Evolutionary conservation across 2,888 invertebrate species (phyloP).

Genomic region (Argyresthia goedartella): DNA sequence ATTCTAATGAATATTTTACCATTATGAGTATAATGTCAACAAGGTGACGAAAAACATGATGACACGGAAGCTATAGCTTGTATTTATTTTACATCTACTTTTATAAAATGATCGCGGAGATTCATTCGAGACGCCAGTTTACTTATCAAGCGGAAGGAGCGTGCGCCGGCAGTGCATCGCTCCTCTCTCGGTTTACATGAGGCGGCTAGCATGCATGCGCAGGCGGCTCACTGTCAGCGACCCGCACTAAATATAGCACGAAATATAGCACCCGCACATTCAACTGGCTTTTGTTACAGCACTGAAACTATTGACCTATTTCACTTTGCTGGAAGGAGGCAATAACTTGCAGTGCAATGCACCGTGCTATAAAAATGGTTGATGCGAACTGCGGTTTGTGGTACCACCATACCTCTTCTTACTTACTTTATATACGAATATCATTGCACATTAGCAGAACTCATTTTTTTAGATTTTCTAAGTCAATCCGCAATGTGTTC

Average conservation of each 20-base stretch:
- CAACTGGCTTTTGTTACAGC: constrained; percentile 63
- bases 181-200: constrained; percentile 1
- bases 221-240: constrained; percentile 28
- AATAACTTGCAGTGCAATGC: constrained; percentile 65
- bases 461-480: too few species aligned
- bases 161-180: neutral
- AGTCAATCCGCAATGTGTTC: too few species aligned
- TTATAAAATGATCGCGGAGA: neutral
- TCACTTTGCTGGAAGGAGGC: constrained; percentile 66
- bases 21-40: too few species aligned
- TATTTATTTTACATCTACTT: too few species aligned
- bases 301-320: constrained; percentile 71
- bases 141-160: constrained; percentile 1
- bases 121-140: neutral
- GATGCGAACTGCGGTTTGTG: neutral
- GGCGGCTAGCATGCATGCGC: constrained; percentile 7
- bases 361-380: constrained; percentile 41
- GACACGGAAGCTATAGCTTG: neutral
- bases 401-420: neutral
- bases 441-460: too few species aligned
- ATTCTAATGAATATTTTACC: too few species aligned
- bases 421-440: neutral
- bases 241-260: constrained; percentile 39
- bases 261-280: constrained; percentile 41
- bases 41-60: neutral